Evolutionary conservation across 2,888 invertebrate genomes (phyloP).

Genomic region (Argynnis bischoffii): DNA sequence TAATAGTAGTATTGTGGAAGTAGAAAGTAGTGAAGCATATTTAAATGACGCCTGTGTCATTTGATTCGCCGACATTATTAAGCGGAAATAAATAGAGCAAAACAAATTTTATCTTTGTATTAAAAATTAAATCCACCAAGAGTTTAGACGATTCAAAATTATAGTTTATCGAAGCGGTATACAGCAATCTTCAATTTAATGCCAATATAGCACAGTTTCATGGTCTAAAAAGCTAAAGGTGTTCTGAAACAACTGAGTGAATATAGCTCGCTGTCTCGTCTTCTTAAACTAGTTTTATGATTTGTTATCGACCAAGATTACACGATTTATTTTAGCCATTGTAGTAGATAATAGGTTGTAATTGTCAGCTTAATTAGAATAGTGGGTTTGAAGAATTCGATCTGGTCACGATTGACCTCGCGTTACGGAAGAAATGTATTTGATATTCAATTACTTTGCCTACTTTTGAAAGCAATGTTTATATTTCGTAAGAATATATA

Average conservation of each 20-base stretch:
- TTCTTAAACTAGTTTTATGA: slow-evolving; percentile 11
- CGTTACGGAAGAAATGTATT: slow-evolving; percentile 74
- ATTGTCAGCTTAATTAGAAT: slow-evolving; percentile 19
- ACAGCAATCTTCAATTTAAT: slow-evolving; percentile 53
- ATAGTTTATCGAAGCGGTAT: slow-evolving; percentile 23
- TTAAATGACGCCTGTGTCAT: slow-evolving; percentile 55
- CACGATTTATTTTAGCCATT: slow-evolving; percentile 6
- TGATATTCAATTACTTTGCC: slow-evolving; percentile 59
- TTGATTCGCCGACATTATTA: slow-evolving; percentile 37
- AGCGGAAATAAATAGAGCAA: slow-evolving; percentile 35
- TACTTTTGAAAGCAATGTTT: slow-evolving; percentile 19
- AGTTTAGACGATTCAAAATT: slow-evolving; percentile 35
- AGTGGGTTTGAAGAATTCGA: slow-evolving; percentile 58
- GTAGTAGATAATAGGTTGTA: slow-evolving; percentile 9
- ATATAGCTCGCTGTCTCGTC: background rate
- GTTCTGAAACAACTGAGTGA: slow-evolving; percentile 31
- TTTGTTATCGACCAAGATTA: slow-evolving; percentile 20
- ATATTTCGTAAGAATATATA: slow-evolving; percentile 8
- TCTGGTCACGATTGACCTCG: slow-evolving; percentile 75
- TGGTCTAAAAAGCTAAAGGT: slow-evolving; percentile 53
- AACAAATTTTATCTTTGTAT: slow-evolving; percentile 32
- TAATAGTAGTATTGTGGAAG: slow-evolving; percentile 62
- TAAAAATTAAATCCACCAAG: slow-evolving; percentile 29
- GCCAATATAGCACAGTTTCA: slow-evolving; percentile 55
- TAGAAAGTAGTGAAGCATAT: slow-evolving; percentile 67